Evolutionary conservation across 2,113 vertebrate species (phyloP).

Genomic region (Tursiops truncatus): DNA sequence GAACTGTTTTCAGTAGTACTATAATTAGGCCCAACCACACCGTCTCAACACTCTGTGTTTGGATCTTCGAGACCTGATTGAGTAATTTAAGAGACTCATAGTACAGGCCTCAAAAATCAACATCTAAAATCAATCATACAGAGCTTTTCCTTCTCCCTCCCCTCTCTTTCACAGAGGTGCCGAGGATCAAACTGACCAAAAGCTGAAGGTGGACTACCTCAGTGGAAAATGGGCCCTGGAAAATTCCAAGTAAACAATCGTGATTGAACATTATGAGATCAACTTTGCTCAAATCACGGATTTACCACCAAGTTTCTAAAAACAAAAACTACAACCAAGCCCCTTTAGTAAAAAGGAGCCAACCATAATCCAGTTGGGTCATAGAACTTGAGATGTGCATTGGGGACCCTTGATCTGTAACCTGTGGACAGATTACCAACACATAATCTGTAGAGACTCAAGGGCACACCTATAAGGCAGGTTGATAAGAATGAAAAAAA

Average conservation of each 20-base stretch:
- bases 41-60: neutral
- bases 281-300: neutral
- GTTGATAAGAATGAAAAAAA: neutral
- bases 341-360: neutral
- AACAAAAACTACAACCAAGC: neutral
- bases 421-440: neutral
- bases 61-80: neutral
- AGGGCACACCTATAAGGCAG: neutral
- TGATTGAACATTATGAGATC: neutral
- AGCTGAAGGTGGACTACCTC: neutral
- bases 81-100: neutral
- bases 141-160: neutral
- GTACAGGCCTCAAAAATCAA: neutral
- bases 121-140: neutral
- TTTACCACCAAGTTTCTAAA: neutral
- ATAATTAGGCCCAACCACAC: neutral
- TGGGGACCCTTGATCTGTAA: neutral
- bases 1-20: neutral
- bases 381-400: neutral
- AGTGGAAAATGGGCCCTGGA: neutral
- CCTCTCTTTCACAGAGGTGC: neutral
- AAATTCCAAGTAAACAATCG: slow-evolving; percentile 14
- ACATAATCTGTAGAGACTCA: neutral
- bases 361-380: neutral
- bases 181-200: neutral